These are phyloP conservation scores for Ditula angustiorana DNA, from an alignment of 2,888 invertebrate species.

Conservation along the genomic window DNA sequence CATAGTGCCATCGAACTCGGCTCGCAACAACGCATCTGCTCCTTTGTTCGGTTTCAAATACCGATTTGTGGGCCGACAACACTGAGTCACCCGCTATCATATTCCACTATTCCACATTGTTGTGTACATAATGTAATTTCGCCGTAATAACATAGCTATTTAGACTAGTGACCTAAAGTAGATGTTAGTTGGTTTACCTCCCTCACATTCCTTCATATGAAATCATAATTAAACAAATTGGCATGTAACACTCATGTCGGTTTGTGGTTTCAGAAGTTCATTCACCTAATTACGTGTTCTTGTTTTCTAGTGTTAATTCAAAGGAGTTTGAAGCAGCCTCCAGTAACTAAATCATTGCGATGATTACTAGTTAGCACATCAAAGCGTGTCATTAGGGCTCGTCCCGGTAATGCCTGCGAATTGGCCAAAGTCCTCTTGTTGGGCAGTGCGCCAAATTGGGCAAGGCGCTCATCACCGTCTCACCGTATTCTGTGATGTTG, in stretches of 20 bases:
- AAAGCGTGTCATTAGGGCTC: slow-evolving; percentile 23
- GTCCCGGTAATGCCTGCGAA: slow-evolving; percentile 46
- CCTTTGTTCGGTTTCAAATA: slow-evolving; percentile 74
- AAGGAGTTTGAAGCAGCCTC: not conserved
- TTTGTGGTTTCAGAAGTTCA: slow-evolving; percentile 1
- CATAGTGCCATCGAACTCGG: slow-evolving; percentile 68
- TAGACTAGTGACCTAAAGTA: slow-evolving; percentile 3
- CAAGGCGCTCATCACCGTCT: slow-evolving; percentile 52
- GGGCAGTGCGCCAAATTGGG: slow-evolving; percentile 57
- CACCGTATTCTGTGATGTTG: slow-evolving; percentile 24
- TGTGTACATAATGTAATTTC: slow-evolving; percentile 20
- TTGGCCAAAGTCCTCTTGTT: slow-evolving; percentile 60
- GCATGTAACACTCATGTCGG: not conserved
- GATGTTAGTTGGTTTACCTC: slow-evolving; percentile 3
- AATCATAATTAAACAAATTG: not conserved
- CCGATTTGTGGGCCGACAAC: slow-evolving; percentile 69
- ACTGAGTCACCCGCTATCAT: slow-evolving; percentile 74
- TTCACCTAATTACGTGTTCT: not conserved
- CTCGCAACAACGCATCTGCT: slow-evolving; percentile 61
- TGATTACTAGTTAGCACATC: slow-evolving; percentile 25
- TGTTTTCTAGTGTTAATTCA: not conserved
- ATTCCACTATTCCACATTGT: slow-evolving; percentile 57
- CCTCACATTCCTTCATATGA: not conserved
- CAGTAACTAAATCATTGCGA: slow-evolving; percentile 7
- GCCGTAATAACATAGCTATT: slow-evolving; percentile 19